These are phyloP conservation scores for Etheostoma spectabile DNA, from an alignment of 2,113 vertebrate species.

Conservation along the genomic window DNA sequence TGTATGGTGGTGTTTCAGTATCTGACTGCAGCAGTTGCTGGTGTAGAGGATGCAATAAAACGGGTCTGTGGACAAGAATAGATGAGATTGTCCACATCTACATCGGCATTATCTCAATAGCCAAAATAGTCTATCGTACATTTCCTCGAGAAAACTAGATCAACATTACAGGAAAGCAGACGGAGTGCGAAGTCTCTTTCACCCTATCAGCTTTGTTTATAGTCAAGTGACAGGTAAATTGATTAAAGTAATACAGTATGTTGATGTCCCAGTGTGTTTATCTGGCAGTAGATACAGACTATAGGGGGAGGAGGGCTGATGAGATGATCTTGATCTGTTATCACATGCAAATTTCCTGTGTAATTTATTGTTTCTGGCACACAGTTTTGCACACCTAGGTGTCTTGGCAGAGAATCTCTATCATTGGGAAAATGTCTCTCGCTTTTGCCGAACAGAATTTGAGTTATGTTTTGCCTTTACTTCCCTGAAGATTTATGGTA, in stretches of 20 bases:
- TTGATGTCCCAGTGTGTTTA: conserved; percentile 10
- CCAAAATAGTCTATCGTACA: neutral
- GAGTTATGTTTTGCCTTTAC: neutral
- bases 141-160: conserved; percentile 9
- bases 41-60: conserved; percentile 36
- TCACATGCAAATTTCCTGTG: conserved; percentile 31
- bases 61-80: conserved; percentile 1
- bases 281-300: conserved; percentile 13
- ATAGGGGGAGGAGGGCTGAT: conserved; percentile 6
- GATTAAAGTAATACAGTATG: conserved; percentile 7
- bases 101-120: conserved; percentile 21
- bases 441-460: conserved; percentile 6
- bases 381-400: conserved; percentile 1
- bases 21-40: conserved; percentile 32
- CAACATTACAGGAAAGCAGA: neutral
- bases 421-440: conserved; percentile 2
- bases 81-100: conserved; percentile 39
- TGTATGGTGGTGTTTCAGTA: conserved; percentile 35
- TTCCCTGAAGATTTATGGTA: neutral
- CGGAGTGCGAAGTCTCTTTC: neutral
- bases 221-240: neutral
- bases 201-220: conserved; percentile 4
- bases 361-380: conserved; percentile 33
- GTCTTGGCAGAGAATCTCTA: conserved; percentile 9
- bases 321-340: conserved; percentile 36